Percentiles rank a stretch among this genome's conserved stretches.
These are phyloP conservation scores for Aphidius colemani DNA, from an alignment of 2,888 invertebrate species.

Conservation along the genomic window DNA sequence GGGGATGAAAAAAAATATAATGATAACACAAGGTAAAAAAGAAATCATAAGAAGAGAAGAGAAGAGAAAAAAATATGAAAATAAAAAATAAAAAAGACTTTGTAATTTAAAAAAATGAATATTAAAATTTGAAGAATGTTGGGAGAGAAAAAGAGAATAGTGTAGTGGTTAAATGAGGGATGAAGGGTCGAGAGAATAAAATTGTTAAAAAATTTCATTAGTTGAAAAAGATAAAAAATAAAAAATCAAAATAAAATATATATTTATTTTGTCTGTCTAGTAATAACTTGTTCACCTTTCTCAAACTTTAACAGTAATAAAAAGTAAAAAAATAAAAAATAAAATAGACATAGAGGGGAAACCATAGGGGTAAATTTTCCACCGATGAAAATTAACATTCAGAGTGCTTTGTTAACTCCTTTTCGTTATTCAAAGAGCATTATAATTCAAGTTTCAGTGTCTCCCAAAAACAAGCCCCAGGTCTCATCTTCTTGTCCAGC, in stretches of 20 bases:
- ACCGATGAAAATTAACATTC: conserved; percentile 45
- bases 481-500: background rate
- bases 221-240: conserved; percentile 24
- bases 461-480: background rate
- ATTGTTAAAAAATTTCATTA: conserved; percentile 36
- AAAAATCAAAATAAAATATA: conserved; percentile 13
- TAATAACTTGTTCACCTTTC: background rate
- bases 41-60: conserved; percentile 1
- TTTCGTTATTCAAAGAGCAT: conserved; percentile 24
- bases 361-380: conserved; percentile 24
- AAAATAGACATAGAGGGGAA: conserved; percentile 5
- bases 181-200: conserved; percentile 4
- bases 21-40: conserved; percentile 13
- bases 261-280: conserved; percentile 19
- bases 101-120: conserved; percentile 18
- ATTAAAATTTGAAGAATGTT: conserved; percentile 19
- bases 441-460: conserved; percentile 29
- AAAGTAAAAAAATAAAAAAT: background rate
- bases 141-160: conserved; percentile 6
- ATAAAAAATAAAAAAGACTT: background rate
- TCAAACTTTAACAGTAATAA: too few species aligned
- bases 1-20: conserved; percentile 10
- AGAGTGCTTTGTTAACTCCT: conserved; percentile 44
- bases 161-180: too few species aligned
- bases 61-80: background rate